phyloP scores from a whole-genome alignment of 2,888 invertebrate species.

The Argyresthia goedartella region DNA sequence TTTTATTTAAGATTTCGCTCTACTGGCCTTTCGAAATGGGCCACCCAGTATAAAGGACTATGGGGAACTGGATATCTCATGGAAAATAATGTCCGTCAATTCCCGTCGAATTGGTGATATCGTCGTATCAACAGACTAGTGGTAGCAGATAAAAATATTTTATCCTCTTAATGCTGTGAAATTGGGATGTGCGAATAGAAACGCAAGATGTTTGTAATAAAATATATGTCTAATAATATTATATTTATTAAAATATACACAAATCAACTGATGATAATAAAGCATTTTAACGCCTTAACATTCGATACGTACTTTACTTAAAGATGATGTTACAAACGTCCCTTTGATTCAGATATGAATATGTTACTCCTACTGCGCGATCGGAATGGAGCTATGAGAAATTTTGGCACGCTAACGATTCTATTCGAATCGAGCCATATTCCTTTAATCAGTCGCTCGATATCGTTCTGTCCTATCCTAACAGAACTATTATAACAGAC shows the following conservation, averaged over 20 bases:
- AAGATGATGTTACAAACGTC: background rate
- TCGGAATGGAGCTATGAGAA: too few relatives aligned
- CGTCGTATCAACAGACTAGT: too few relatives aligned
- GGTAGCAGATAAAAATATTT: too few relatives aligned
- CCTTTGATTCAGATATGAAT: background rate
- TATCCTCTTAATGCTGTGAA: too few relatives aligned
- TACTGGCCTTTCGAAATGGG: too few relatives aligned
- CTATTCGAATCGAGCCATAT: background rate
- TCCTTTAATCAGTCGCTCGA: background rate
- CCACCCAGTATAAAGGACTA: too few relatives aligned
- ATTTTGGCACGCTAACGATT: background rate
- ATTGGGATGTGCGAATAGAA: background rate
- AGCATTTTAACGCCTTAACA: slow-evolving; percentile 4
- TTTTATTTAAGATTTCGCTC: too few relatives aligned
- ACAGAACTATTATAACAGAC: background rate
- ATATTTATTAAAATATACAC: slow-evolving; percentile 9
- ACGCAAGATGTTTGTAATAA: background rate
- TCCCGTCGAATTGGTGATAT: too few relatives aligned
- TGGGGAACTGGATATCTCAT: too few relatives aligned
- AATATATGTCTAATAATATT: background rate
- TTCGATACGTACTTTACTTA: slow-evolving; percentile 10
- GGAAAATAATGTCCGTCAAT: too few relatives aligned
- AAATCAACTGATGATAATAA: slow-evolving; percentile 11
- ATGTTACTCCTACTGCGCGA: too few relatives aligned
- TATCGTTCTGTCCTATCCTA: background rate